Percentiles rank a stretch among this genome's conserved stretches.
phyloP scores from a whole-genome alignment of 1,140 invertebrate species.

The Nasonia giraulti region DNA sequence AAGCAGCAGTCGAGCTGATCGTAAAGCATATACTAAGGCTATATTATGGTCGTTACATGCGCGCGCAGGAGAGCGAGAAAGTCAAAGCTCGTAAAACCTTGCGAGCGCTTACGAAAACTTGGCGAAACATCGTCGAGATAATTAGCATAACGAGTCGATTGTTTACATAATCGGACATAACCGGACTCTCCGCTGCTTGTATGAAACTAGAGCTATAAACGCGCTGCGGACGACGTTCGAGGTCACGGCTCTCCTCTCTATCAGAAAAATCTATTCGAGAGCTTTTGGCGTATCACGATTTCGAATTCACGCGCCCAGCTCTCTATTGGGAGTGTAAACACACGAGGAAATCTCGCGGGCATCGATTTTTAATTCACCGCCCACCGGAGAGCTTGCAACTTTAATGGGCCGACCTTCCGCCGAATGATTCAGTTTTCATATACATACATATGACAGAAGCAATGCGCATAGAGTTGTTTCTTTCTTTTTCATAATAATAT shows the following conservation, averaged over 20 bases:
- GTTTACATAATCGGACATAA: background rate
- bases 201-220: background rate
- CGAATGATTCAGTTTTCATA: background rate
- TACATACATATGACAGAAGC: background rate
- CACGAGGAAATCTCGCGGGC: background rate
- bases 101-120: background rate
- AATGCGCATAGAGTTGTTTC: background rate
- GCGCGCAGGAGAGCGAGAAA: background rate
- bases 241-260: background rate
- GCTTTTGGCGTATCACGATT: too few species aligned
- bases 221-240: background rate
- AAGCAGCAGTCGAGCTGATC: background rate
- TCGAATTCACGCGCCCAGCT: too few species aligned
- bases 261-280: too few species aligned
- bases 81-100: background rate
- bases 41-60: background rate
- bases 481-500: background rate
- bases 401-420: background rate
- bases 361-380: background rate
- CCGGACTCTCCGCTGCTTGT: background rate
- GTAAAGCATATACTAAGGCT: background rate
- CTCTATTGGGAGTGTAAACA: too few species aligned
- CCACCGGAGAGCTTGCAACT: background rate
- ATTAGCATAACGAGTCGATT: slow-evolving; percentile 26
- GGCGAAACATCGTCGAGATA: background rate